phyloP scores from a whole-genome alignment of 2,888 invertebrate species.

The Bombylius discolor region DNA sequence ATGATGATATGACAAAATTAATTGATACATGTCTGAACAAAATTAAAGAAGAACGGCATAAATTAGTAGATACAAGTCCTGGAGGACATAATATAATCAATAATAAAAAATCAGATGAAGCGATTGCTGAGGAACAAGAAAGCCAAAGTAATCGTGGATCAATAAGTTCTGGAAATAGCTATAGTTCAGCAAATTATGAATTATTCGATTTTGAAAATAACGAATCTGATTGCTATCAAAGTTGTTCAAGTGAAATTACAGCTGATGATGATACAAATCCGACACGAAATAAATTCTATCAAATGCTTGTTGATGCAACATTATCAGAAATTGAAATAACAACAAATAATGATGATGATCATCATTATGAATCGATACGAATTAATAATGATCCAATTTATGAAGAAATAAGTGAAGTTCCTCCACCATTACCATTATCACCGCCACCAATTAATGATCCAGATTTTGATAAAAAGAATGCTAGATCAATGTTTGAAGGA shows the following conservation, averaged over 20 bases:
- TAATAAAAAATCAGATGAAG: conserved; percentile 29
- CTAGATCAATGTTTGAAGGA: conserved; percentile 59
- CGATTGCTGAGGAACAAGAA: conserved; percentile 33
- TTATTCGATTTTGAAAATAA: conserved; percentile 55
- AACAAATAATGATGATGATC: conserved; percentile 52
- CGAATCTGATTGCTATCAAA: conserved; percentile 58
- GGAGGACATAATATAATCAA: neutral
- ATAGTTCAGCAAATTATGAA: conserved; percentile 61
- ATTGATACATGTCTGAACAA: conserved; percentile 34
- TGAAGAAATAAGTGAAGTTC: conserved; percentile 61
- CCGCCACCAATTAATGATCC: conserved; percentile 60
- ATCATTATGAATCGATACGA: conserved; percentile 61
- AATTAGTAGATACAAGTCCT: conserved; percentile 8
- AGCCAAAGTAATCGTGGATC: conserved; percentile 41
- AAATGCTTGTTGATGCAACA: conserved; percentile 56
- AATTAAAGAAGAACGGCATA: conserved; percentile 31
- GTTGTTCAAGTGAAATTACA: conserved; percentile 50
- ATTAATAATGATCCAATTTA: conserved; percentile 59
- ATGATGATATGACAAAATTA: conserved; percentile 35
- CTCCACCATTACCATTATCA: conserved; percentile 64
- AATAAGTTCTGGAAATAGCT: conserved; percentile 41
- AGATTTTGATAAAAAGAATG: conserved; percentile 58
- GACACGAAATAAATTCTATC: conserved; percentile 58
- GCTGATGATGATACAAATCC: conserved; percentile 51
- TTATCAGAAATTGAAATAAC: conserved; percentile 53